A percentile compares a stretch with the other conserved stretches of the same genome.
Conservation (phyloP, 2,888 invertebrate genomes). For the Lycaena phlaeas region DNA sequence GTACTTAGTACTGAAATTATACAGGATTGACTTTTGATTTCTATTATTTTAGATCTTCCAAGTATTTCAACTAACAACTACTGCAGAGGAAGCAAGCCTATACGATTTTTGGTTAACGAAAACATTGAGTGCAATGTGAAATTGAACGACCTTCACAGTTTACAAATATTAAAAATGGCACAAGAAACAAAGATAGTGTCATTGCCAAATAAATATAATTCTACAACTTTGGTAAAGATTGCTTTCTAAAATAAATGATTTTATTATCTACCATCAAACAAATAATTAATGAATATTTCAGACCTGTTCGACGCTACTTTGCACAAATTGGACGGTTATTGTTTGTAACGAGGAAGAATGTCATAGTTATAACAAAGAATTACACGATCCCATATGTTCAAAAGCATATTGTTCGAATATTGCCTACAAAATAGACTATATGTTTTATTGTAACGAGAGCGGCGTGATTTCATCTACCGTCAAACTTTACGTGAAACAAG, state of each 20-base stretch:
- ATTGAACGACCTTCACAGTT: constrained; percentile 49
- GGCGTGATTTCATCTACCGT: constrained; percentile 45
- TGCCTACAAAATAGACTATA: constrained; percentile 43
- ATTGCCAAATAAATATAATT: neutral
- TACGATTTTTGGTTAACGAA: constrained; percentile 44
- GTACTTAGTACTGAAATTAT: too few species aligned
- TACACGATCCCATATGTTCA: constrained; percentile 43
- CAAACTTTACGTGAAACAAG: constrained; percentile 35
- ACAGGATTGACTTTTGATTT: too few species aligned
- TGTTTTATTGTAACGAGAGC: constrained; percentile 40
- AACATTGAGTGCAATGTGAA: constrained; percentile 41
- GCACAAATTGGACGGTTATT: constrained; percentile 46
- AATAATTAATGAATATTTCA: constrained; percentile 30
- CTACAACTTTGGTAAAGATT: constrained; percentile 38
- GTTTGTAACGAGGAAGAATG: constrained; percentile 38
- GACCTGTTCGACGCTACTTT: constrained; percentile 50
- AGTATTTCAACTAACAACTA: constrained; percentile 39
- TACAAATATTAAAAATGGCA: constrained; percentile 36
- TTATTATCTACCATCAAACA: neutral
- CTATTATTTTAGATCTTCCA: constrained; percentile 47
- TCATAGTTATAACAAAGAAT: constrained; percentile 34
- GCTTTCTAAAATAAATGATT: neutral
- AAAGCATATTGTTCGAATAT: constrained; percentile 41
- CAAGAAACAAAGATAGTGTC: constrained; percentile 38
- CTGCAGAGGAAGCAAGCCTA: constrained; percentile 38